Base-by-base conservation (phyloP, 2,113 vertebrate species). In the Sinocyclocheilus anophthalmus region DNA sequence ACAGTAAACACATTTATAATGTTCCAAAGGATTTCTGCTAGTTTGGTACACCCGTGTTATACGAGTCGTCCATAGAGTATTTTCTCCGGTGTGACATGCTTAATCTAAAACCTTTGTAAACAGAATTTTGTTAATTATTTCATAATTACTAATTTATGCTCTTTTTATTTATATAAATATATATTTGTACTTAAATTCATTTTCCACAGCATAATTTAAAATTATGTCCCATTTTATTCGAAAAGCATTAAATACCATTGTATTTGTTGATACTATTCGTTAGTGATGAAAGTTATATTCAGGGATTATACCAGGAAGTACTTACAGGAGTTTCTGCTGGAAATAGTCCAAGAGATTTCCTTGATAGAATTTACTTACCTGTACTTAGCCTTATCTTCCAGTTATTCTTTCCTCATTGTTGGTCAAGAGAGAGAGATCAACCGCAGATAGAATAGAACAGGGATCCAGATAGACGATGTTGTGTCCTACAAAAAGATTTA, bases 291-390 rank as follows among this genome's bases (percentile, higher is more conserved):
- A 73, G 72, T 48, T 75, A 45, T 5, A 14, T 45, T 48, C 45
- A 53, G 24, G 48, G 24, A 76, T 48, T 53, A 1, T 53, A 24
- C 12, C 48, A 53, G 24, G 75, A 76, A 76, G 13, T 30, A 53
- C 24, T 76, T 53, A 18, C 45, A 76, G 2, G 24, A 30, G 75
- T 53, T 76, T 76, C 48, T 76, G 45, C 48, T 76, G 75, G 75
- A 53, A 76, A 53, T 1, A 53, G 45, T 53, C 75, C 75, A 76
- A 53, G 24, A 76, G 45, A 76, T 76, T 76, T 76, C 48, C 75
- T 30, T 76, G 24, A 76, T 76, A 30, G 75, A 24, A 76, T 76
- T 76, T 53, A 53, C 48, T 76, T 8, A 16, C 24, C 13, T 76
- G 75, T 76, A 48, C n/a, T 48, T 48, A 12, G 42, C 42, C 72